Evolutionary conservation across 37 sponge, comb jelly and placozoan species (phyloP).

Genomic region (Tethya wilhelma): DNA sequence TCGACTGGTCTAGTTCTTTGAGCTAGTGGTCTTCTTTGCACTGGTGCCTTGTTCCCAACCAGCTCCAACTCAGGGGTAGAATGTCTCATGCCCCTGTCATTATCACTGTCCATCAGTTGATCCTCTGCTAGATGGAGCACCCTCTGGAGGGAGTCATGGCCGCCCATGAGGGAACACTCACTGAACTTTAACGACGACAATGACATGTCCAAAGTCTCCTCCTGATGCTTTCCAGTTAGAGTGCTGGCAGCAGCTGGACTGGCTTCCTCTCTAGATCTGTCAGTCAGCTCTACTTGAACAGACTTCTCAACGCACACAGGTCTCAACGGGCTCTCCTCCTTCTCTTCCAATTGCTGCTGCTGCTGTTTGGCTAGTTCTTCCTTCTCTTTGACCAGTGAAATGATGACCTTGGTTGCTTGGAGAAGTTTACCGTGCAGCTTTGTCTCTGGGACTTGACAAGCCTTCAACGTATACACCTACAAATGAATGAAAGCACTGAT

Average conservation of each 20-base stretch:
- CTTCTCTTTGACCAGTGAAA: conserved; percentile 46
- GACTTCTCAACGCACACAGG: neutral
- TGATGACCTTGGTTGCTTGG: conserved; percentile 71
- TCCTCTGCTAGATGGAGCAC: conserved; percentile 1
- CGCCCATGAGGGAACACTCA: neutral
- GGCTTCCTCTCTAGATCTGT: neutral
- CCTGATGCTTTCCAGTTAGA: neutral
- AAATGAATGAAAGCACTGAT: too few relatives aligned
- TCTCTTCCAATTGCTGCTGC: neutral
- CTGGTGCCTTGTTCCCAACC: conserved; percentile 2
- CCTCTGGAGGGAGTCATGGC: neutral
- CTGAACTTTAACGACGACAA: conserved; percentile 15
- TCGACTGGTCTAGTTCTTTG: neutral
- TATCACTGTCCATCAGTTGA: neutral
- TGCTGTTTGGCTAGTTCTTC: conserved; percentile 2
- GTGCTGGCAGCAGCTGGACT: neutral
- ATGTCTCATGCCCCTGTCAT: neutral
- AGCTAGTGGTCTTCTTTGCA: neutral
- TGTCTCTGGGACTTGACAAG: conserved; percentile 26
- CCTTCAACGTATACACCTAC: conserved; percentile 36
- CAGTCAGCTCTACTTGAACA: neutral
- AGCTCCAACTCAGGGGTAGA: conserved; percentile 23
- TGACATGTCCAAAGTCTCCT: neutral
- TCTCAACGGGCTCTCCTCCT: neutral
- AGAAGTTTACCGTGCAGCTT: conserved; percentile 59